Conservation (phyloP, 2,113 vertebrate genomes). For the Catagonus wagneri region DNA sequence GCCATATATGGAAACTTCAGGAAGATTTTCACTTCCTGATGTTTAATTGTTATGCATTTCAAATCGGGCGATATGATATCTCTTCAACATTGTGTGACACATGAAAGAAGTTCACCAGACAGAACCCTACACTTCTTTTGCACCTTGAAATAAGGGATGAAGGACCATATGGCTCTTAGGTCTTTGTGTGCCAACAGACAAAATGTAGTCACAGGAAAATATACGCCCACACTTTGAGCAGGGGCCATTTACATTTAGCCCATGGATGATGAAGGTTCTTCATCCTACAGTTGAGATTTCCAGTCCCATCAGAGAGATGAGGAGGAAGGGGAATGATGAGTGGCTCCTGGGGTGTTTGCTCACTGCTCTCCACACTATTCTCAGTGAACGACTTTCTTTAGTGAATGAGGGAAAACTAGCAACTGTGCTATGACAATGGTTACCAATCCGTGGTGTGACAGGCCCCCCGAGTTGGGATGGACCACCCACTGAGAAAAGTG, state of each 20-base stretch:
- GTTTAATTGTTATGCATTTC: neutral
- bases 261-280: neutral
- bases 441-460: no score
- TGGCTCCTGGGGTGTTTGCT: neutral
- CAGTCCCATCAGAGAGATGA: neutral
- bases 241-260: neutral
- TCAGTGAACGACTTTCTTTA: neutral
- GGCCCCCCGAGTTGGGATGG: neutral
- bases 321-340: neutral
- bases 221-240: neutral
- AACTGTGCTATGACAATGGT: neutral
- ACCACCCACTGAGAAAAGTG: neutral
- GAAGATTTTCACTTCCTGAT: neutral
- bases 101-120: neutral
- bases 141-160: neutral
- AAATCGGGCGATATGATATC: neutral
- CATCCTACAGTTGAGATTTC: neutral
- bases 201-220: neutral
- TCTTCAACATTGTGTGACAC: neutral
- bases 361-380: neutral
- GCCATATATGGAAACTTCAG: neutral
- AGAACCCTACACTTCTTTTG: neutral
- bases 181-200: neutral
- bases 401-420: neutral
- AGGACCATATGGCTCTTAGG: neutral